Conservation (phyloP, 2,888 invertebrate species). For the Auanema sp. region DNA sequence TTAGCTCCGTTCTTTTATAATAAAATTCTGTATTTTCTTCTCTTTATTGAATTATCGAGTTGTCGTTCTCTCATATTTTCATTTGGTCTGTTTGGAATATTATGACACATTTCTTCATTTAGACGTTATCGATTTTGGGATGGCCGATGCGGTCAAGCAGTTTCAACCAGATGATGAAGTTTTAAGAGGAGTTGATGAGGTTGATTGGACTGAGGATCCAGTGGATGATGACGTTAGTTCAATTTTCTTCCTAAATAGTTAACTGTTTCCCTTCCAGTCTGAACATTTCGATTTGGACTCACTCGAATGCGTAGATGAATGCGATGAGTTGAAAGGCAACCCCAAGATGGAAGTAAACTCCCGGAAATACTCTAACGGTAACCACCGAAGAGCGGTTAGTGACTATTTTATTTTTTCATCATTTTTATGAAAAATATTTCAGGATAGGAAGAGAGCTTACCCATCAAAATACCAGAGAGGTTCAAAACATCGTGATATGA, state of each 20-base stretch:
- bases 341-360: too few relatives aligned
- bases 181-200: constrained; percentile 12
- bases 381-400: neutral
- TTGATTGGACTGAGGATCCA: constrained; percentile 18
- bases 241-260: too few relatives aligned
- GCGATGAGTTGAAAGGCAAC: constrained; percentile 12
- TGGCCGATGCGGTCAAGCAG: neutral
- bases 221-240: neutral
- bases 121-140: constrained; percentile 7
- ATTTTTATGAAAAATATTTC: too few relatives aligned
- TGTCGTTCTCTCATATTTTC: constrained; percentile 9
- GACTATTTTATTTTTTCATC: too few relatives aligned
- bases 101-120: neutral
- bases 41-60: neutral
- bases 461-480: too few relatives aligned
- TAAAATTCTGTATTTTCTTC: too few relatives aligned
- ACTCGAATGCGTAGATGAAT: constrained; percentile 29
- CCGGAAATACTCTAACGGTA: neutral
- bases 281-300: constrained; percentile 20
- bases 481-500: too few relatives aligned
- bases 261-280: neutral
- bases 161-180: constrained; percentile 12
- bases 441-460: too few relatives aligned
- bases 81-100: constrained; percentile 6
- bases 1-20: too few relatives aligned